These are phyloP conservation scores for Pangasius mekongensis DNA, from an alignment of 2,797 vertebrate species.

Conservation along the genomic window DNA sequence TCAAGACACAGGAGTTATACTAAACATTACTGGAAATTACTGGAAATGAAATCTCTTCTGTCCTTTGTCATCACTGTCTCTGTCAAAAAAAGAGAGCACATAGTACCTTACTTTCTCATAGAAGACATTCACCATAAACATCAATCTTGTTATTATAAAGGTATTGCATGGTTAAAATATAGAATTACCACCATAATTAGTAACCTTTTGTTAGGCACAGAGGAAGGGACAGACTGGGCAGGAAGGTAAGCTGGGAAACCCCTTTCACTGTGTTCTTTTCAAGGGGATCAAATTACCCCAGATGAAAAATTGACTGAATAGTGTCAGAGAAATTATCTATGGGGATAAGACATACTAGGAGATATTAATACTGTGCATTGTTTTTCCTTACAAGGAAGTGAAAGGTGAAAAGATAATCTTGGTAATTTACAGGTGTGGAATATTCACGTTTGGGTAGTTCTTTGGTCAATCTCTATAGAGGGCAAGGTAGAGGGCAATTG, in stretches of 20 bases:
- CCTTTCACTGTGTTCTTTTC: background rate
- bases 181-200: background rate
- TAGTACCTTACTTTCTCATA: background rate
- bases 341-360: background rate
- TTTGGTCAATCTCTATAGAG: background rate
- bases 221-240: no score
- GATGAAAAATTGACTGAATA: background rate
- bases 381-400: background rate
- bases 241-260: background rate
- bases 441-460: background rate
- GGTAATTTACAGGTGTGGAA: background rate
- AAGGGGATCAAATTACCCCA: background rate
- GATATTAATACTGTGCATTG: background rate
- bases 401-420: background rate
- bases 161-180: background rate
- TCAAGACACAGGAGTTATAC: background rate
- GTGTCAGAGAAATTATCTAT: background rate
- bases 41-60: background rate
- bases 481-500: background rate
- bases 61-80: background rate
- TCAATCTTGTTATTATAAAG: background rate
- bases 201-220: background rate
- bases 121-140: background rate
- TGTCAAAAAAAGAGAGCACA: background rate
- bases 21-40: background rate